A percentile compares a stretch with the other conserved stretches of the same genome.
Evolutionary conservation across 2,797 vertebrate genomes (phyloP).

Genomic region (Netta rufina): DNA sequence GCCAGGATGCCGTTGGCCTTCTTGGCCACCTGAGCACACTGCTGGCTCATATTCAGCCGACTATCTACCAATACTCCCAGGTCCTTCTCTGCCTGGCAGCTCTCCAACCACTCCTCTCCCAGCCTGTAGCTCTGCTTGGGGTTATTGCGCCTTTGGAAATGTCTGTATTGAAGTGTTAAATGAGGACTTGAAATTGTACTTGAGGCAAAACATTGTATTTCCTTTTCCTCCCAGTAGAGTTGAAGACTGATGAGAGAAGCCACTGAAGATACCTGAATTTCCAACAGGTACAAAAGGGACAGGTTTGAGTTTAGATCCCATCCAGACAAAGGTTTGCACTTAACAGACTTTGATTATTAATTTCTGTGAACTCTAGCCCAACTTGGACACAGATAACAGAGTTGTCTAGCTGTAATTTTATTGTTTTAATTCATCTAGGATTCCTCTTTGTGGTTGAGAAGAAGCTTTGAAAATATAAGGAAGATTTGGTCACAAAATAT

Average conservation of each 20-base stretch:
- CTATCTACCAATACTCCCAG: too few species aligned
- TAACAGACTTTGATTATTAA: background rate
- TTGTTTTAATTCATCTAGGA: conserved; percentile 31
- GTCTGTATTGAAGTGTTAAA: background rate
- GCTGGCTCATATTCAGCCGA: too few species aligned
- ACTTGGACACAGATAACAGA: conserved; percentile 48
- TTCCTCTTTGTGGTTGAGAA: conserved; percentile 37
- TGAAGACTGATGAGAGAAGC: background rate
- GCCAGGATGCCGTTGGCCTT: too few species aligned
- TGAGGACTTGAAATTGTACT: background rate
- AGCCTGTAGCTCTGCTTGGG: too few species aligned
- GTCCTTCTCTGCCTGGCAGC: too few species aligned
- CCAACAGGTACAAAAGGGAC: background rate
- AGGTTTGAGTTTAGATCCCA: background rate
- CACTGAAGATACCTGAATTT: background rate
- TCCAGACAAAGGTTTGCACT: background rate
- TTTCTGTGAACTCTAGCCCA: conserved; percentile 12
- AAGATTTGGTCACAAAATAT: background rate
- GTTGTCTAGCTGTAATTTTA: conserved; percentile 3
- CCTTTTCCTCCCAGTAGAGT: background rate
- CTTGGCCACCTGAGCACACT: too few species aligned
- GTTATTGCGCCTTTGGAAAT: background rate
- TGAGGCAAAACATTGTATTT: background rate
- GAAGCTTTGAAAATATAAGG: conserved; percentile 1
- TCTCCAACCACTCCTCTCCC: too few species aligned